Base-by-base conservation (phyloP, 2,797 vertebrate genomes). In the Pangasius macronema region DNA sequence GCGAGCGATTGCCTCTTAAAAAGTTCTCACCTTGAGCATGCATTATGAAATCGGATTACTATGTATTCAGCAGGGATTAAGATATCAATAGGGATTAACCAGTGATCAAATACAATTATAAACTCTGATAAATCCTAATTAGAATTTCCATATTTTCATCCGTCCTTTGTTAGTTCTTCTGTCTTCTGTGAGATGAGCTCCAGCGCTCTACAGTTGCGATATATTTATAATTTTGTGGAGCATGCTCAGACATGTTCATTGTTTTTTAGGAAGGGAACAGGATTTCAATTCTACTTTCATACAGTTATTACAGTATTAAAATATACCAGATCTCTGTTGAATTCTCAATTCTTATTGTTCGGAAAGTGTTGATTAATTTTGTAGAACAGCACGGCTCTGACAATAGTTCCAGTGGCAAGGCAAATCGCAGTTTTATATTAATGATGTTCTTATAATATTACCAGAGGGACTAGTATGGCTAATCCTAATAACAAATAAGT, bases 1-100 rank as follows among this genome's bases (percentile, higher is more conserved):
- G 49, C 10, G 11, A 82, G 67, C 24, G 10, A 1, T 65, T 16
- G 16, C 39, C 68, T 33, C 49, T 53, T 67, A 13, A 75, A 77
- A 65, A 20, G 42, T 55, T 76, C 72, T 63, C 82, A 73, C 85
- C 65, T 86, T 84, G 63, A 73, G 39, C 53, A 36, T 30, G 68
- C 57, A 24, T 86, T 76, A 81, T 33, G 70, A 86, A 88, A 83
- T n/a, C 49, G 51, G 85, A 90, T 90, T 82, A 90, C 42, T 51
- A 30, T 59, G 65, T 83, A 39, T 84, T 72, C 85, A 76, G 84
- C 39, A 27, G 24, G 73, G 87, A 87, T 88, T 86, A 82, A 63
- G 83, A 67, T 86, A 86, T 87, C 86, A 84, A 73, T 80, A 63
- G 63, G 73, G 84, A 88, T 89, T 89, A 86, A 73, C 22, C 46